phyloP scores from a whole-genome alignment of 2,797 vertebrate genomes.

The Tragelaphus eurycerus region DNA sequence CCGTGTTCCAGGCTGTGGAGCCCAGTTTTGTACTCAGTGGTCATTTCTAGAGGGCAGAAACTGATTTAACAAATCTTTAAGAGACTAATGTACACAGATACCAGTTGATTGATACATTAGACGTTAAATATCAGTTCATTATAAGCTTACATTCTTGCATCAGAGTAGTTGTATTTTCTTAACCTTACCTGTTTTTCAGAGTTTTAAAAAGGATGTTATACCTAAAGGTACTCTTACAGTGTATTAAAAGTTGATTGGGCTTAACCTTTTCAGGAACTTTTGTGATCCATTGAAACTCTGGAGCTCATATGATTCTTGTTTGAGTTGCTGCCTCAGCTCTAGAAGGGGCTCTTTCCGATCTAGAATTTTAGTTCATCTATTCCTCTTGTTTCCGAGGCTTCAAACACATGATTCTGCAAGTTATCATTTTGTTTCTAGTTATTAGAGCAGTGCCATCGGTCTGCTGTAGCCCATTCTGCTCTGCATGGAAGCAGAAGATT shows the following conservation, averaged over 20 bases:
- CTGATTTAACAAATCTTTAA: background rate
- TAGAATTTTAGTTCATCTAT: background rate
- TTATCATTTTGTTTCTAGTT: background rate
- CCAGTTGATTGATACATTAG: background rate
- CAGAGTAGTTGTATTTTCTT: background rate
- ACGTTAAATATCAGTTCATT: background rate
- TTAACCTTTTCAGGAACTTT: background rate
- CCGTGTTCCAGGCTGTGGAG: background rate
- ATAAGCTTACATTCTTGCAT: background rate
- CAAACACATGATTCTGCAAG: background rate
- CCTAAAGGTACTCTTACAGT: background rate
- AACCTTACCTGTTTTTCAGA: background rate
- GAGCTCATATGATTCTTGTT: background rate
- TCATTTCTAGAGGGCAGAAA: background rate
- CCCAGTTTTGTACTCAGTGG: background rate
- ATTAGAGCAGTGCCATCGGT: background rate
- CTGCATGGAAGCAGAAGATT: background rate
- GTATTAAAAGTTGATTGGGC: background rate
- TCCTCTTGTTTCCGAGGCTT: background rate
- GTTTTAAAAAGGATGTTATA: background rate
- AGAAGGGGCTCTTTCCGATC: background rate
- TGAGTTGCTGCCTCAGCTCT: background rate
- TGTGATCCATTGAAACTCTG: background rate
- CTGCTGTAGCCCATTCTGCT: background rate
- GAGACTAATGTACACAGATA: background rate